These are phyloP conservation scores for Galagoides demidoff DNA, from an alignment of 2,797 vertebrate genomes.

Conservation along the genomic window DNA sequence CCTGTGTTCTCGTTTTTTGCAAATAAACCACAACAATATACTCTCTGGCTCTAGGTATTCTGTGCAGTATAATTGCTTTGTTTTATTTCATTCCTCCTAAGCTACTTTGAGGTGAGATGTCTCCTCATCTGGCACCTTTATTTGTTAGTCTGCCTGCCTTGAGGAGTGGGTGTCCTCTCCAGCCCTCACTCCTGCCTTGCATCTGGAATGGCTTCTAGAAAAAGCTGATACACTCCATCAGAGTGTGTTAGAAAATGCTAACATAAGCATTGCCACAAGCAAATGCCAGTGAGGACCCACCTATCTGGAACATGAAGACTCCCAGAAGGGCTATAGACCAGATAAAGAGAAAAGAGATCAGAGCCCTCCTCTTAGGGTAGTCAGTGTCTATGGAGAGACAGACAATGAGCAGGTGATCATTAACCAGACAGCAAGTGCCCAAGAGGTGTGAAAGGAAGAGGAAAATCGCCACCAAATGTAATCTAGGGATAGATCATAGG, in stretches of 20 bases:
- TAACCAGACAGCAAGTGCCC: not conserved
- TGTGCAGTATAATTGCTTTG: not conserved
- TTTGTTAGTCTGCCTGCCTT: not conserved
- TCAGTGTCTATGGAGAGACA: not conserved
- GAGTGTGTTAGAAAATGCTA: not conserved
- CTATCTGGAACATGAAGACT: not conserved
- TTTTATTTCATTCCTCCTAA: not conserved
- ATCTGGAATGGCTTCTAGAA: not conserved
- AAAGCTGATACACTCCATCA: rapidly evolving
- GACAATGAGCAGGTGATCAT: not conserved
- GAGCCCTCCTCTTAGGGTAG: not conserved
- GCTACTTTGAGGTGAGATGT: not conserved
- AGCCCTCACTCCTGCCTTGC: not conserved
- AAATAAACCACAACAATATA: not conserved
- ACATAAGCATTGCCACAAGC: not conserved
- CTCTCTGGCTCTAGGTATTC: not conserved
- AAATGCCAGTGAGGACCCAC: not conserved
- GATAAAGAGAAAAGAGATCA: not conserved
- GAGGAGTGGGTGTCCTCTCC: not conserved
- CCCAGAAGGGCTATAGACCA: not conserved
- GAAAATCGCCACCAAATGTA: not conserved
- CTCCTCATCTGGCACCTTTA: not conserved
- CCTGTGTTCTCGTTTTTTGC: not conserved
- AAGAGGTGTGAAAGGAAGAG: not conserved
- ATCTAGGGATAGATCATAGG: not conserved